Conservation (phyloP, 2,797 vertebrate species). For the Periparus ater region DNA sequence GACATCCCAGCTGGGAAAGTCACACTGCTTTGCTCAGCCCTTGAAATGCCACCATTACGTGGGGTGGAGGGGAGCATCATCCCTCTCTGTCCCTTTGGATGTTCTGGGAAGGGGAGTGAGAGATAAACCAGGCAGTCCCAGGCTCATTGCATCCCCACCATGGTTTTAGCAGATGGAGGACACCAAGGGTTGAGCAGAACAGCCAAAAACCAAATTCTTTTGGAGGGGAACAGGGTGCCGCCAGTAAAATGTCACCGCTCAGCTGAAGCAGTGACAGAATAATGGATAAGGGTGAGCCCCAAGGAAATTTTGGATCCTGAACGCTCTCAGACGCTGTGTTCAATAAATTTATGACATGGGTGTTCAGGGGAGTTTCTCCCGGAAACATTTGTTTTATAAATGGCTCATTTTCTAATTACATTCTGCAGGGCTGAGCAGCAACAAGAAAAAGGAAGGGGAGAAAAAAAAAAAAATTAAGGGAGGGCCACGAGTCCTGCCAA, state of each 20-base stretch:
- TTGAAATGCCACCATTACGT: neutral
- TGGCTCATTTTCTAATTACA: conserved; percentile 59
- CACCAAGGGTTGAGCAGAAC: neutral
- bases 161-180: neutral
- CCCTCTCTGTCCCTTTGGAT: neutral
- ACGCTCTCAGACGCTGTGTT: neutral
- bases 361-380: conserved; percentile 50
- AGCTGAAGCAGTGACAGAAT: conserved; percentile 6
- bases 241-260: conserved; percentile 47
- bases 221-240: neutral
- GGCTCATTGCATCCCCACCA: neutral
- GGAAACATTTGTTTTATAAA: conserved; percentile 63
- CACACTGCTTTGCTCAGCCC: neutral
- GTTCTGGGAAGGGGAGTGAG: neutral
- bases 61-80: neutral
- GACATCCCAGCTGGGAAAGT: neutral
- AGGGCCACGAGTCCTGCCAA: neutral
- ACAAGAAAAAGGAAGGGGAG: neutral
- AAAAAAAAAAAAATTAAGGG: neutral
- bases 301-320: conserved; percentile 33
- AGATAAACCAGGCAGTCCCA: neutral
- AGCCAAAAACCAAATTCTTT: neutral
- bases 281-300: conserved; percentile 47
- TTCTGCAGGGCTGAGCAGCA: conserved; percentile 24
- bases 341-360: conserved; percentile 48